Percentiles rank a stretch among this genome's conserved stretches.
Evolutionary conservation across 2,888 invertebrate genomes (phyloP).

Genomic region (Xanthostigma xanthostigma): DNA sequence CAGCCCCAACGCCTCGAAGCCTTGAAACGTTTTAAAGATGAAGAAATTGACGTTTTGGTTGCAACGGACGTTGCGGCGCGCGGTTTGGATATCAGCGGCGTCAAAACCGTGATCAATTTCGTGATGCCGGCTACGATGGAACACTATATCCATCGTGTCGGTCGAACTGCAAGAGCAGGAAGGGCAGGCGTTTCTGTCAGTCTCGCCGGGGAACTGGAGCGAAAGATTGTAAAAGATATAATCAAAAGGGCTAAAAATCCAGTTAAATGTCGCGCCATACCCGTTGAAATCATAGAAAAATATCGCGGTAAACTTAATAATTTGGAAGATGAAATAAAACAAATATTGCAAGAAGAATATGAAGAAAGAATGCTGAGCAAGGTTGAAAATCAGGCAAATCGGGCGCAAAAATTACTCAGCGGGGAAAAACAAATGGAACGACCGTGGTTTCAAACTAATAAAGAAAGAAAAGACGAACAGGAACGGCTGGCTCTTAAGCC

Average conservation of each 20-base stretch:
- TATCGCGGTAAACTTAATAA: constrained; percentile 58
- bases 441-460: constrained; percentile 78
- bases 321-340: constrained; percentile 67
- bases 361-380: constrained; percentile 67
- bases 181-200: constrained; percentile 88
- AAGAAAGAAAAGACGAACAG: constrained; percentile 64
- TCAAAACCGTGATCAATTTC: constrained; percentile 94
- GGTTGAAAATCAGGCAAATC: constrained; percentile 70
- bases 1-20: constrained; percentile 90
- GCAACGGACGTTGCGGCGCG: constrained; percentile 89
- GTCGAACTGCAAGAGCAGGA: constrained; percentile 91
- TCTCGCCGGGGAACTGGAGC: constrained; percentile 84
- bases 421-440: constrained; percentile 31
- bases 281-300: constrained; percentile 78
- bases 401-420: constrained; percentile 47
- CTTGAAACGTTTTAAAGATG: constrained; percentile 73
- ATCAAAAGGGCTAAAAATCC: constrained; percentile 73
- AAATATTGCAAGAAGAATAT: constrained; percentile 72
- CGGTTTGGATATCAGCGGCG: constrained; percentile 92
- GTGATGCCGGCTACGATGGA: constrained; percentile 87
- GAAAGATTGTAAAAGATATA: constrained; percentile 81
- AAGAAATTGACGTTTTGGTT: constrained; percentile 62
- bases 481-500: constrained; percentile 38
- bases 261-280: constrained; percentile 76
- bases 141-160: constrained; percentile 94